Evolutionary conservation across 2,888 invertebrate genomes (phyloP), one percentile per base, ranked within the genome.

Genomic region (Drosophila eohydei): DNA sequence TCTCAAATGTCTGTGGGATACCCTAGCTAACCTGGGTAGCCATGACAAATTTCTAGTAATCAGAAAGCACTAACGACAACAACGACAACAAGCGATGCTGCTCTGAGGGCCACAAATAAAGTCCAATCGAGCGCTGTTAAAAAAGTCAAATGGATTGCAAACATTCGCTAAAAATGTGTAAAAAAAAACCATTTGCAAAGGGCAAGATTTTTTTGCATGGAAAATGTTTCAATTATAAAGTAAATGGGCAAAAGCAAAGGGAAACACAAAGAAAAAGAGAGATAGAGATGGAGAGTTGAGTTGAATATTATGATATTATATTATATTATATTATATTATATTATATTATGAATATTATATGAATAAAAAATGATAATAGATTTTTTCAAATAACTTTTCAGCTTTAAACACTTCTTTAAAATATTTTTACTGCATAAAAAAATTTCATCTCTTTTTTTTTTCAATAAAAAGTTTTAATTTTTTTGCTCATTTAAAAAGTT

Each of bases 1-100:
- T 78, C 80, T 78, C 81, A 81, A 80, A 78, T 80, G 78, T 66
- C 78, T 80, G 69, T 73, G 78, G 74, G 78, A 74, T 59, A 80
- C 71, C 65, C 62, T 16, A 2, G 48, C 48, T 6, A 16, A 56
- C 65, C 64, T 52, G 44, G 74, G 66, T 69, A 79, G 71, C 80
- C 80, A 81, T 74, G 80, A 81, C 81, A 78, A 81, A 81, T 79
- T 71, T 71, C 79, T 74, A 74, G 80, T 74, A 78, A 78, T 81
- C 81, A 74, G 81, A 78, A 79, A 74, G 71, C 81, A 81, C 81
- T 78, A 76, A 78, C 78, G 62, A 78, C 65, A 78, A 60, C 75
- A 66, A 32, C 62, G 44, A 9, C 64, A 59, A 9, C 61, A 52
- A 46, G 34, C 46, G 62, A 52, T 41, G 12, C 34, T 48, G 52